Percentiles rank a stretch among this genome's conserved stretches.
Evolutionary conservation across 2,113 vertebrate species (phyloP).

Genomic region (Glaucidium brasilianum): DNA sequence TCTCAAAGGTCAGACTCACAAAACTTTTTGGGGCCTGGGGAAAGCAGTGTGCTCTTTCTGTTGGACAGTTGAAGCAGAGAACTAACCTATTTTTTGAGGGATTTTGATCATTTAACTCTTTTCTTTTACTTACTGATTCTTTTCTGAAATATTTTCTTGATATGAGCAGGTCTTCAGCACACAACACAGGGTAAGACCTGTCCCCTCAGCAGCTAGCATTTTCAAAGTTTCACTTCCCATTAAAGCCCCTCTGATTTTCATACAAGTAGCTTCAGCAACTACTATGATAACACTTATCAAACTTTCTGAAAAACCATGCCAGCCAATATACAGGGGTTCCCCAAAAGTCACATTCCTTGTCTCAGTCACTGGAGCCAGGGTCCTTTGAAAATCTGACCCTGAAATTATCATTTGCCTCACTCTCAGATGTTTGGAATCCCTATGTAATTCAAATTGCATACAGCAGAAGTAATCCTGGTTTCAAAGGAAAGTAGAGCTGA

Average conservation of each 20-base stretch:
- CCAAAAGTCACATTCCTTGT: not conserved
- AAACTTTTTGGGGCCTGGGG: not conserved
- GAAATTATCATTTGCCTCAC: not conserved
- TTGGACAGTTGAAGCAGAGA: not conserved
- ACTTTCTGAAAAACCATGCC: not conserved
- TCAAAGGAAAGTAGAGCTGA: not conserved
- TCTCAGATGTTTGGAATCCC: not conserved
- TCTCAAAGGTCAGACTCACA: not conserved
- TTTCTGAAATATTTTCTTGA: not conserved
- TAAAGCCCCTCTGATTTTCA: not conserved
- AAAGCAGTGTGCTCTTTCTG: not conserved
- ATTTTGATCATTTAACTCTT: not conserved
- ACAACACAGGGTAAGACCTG: not conserved
- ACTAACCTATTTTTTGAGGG: not conserved
- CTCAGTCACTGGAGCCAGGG: not conserved
- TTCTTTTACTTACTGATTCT: not conserved
- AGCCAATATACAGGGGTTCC: not conserved
- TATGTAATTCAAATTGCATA: not conserved
- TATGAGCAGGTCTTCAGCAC: not conserved
- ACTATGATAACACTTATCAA: not conserved
- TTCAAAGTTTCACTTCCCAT: not conserved
- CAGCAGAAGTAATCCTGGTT: not conserved
- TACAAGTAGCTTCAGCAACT: not conserved
- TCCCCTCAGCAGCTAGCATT: not conserved
- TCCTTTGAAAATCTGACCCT: not conserved